Evolutionary conservation across 2,888 invertebrate species (phyloP).

Genomic region (Mycalesis mineus): DNA sequence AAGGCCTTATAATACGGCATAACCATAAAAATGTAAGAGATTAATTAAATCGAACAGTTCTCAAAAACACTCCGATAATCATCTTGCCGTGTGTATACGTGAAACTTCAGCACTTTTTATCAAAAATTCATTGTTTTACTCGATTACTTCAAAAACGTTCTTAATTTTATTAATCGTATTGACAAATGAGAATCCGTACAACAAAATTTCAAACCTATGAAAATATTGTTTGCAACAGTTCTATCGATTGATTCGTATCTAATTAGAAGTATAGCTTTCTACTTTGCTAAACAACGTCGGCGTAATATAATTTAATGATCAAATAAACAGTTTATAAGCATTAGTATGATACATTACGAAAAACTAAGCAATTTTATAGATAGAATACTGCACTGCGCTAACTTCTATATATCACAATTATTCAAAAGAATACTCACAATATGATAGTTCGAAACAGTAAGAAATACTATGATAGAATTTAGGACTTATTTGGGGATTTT

Average conservation of each 20-base stretch:
- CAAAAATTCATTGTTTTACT: not conserved
- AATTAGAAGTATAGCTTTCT: not conserved
- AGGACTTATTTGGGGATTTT: conserved; percentile 17
- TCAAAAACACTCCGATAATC: too few species aligned
- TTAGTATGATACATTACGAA: not conserved
- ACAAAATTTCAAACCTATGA: conserved; percentile 20
- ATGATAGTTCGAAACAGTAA: conserved; percentile 5
- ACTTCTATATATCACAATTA: conserved; percentile 12
- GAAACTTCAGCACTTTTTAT: not conserved
- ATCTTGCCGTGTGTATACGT: too few species aligned
- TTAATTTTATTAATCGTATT: conserved; percentile 21
- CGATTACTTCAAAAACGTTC: not conserved
- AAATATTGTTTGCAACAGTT: not conserved
- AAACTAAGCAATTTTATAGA: not conserved
- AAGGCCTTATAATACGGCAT: too few species aligned
- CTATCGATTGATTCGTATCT: not conserved
- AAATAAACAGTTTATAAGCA: not conserved
- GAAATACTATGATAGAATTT: conserved; percentile 12
- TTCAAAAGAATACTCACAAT: conserved; percentile 19
- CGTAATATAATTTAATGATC: not conserved
- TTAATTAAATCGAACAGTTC: too few species aligned
- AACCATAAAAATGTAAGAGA: too few species aligned
- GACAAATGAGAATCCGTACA: conserved; percentile 33
- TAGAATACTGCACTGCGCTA: not conserved
- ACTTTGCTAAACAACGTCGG: not conserved